Evolutionary conservation across 1,140 invertebrate genomes (phyloP), one percentile per base, ranked within the genome.

Genomic region (Diuraphis noxia): DNA sequence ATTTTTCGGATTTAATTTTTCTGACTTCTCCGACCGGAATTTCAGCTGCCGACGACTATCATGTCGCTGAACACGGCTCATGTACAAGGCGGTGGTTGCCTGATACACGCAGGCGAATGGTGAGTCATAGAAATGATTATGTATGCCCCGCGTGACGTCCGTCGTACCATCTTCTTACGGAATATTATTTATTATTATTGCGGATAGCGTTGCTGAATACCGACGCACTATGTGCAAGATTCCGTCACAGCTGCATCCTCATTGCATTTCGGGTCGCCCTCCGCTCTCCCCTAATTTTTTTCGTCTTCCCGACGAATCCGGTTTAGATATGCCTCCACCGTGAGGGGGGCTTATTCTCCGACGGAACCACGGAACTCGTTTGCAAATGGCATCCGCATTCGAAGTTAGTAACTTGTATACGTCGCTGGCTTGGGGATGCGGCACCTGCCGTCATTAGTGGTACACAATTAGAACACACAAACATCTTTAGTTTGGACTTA

Each of bases 61-160:
- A 98, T 99, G 98, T 98, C 98, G 92, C 94, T 99, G 92, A 99
- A 99, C 94, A 98, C 97, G 91, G 97, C 98, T 91, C 98, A 99
- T 94, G 96, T 97, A 30, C 97, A 97, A 93, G 97, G 97, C 84
- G 98, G 98, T 34, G 98, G 99, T 46, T 85, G 88, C 77, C 94
- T 99, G 52, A 97, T 99, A 93, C 98, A 98, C 94, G 95, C 96
- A 92, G 97, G 97, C 93, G 98, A 99, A 96, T 96, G 96, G 98
- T 98, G 96, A 96, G 96, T 95, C 52, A 34, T 72, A 72, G 0
- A n/a, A n/a, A 34, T 72, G 17, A 72, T 72, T 72, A 72, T 72
- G 13, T 72, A 34, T n/a, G 30, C 40, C 41, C 77, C 36, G 36
- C 36, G 36, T 25, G 36, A 81, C 79, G 38, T 81, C 23, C 23